A percentile compares a stretch with the other conserved stretches of the same genome.
Conservation (phyloP, 64 coral and sea anemone genomes). For the Stichodactyla helianthus region DNA sequence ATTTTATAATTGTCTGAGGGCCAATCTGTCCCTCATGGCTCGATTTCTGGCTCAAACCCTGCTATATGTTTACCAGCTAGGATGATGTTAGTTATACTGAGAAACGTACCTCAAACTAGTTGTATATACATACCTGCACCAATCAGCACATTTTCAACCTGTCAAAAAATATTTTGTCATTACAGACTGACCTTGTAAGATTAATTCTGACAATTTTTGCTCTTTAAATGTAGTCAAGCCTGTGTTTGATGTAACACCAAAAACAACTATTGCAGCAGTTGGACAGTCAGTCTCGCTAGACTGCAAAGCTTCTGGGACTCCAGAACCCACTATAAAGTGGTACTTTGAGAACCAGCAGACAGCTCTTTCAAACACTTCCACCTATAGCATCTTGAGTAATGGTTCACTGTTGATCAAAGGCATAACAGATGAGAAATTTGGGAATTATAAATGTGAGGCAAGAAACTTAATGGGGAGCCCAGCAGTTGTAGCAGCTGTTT, state of each 20-base stretch:
- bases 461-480: constrained; percentile 21
- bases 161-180: too few species aligned
- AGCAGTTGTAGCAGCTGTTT: constrained; percentile 8
- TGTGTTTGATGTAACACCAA: background rate
- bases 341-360: background rate
- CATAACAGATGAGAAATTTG: constrained; percentile 27
- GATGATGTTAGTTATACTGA: too few species aligned
- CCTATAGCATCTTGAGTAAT: constrained; percentile 31
- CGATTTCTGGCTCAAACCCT: too few species aligned
- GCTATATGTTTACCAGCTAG: too few species aligned
- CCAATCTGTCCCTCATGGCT: too few species aligned
- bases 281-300: constrained; percentile 1
- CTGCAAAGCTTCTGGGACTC: constrained; percentile 60
- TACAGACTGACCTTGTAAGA: background rate
- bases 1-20: too few species aligned
- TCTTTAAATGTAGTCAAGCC: background rate
- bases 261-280: background rate
- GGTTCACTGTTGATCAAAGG: constrained; percentile 56
- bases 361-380: constrained; percentile 20
- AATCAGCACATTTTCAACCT: too few species aligned
- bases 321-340: constrained; percentile 59
- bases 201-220: background rate
- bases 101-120: too few species aligned
- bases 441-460: constrained; percentile 77
- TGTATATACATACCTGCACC: too few species aligned